Evolutionary conservation across 2,797 vertebrate species (phyloP), one percentile per base, ranked within the genome.

Genomic region (Ataeniobius toweri): DNA sequence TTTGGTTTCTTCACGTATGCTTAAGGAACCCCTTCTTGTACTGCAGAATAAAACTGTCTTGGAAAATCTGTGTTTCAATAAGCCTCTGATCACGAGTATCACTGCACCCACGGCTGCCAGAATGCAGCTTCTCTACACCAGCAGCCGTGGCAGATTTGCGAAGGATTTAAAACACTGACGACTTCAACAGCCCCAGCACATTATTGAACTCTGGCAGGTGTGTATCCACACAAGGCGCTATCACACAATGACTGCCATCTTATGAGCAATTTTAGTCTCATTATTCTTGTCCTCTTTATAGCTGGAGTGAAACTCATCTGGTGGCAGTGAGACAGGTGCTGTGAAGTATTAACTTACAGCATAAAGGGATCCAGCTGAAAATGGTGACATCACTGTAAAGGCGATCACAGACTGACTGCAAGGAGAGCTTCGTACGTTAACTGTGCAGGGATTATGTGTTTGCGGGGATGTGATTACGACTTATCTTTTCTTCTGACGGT

Each of bases 101-200:
- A 6, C 39, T 28, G 22, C 81, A 22, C 59, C 67, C 71, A 58
- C 44, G 10, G 81, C 81, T 78, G 79, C 76, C 83, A 75, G 68
- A 12, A 41, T 56, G 78, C 50, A 50, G 73, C 78, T 41, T 44
- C 6, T 75, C 65, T 46, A 46, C 69, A 7, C 9, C 71, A 6
- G 39, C 71, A 78, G 75, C 73, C 13, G 1, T 22, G 48, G 73
- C 51, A 77, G 81, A 81, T 85, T 83, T 85, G 67, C 28, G 5
- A 69, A 78, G 83, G 81, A 84, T 83, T 88, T 83, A 77, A 80
- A 86, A 79, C 74, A 8, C 74, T 78, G 79, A 81, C 78, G 59
- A 71, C 82, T 79, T 77, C 71, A 81, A 78, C 82, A 80, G 26
- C 65, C 56, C 50, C 39, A 41, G 61, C 72, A 83, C 83, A 81